Conservation (phyloP, 2,888 invertebrate species). For the Parnassius glacialis region DNA sequence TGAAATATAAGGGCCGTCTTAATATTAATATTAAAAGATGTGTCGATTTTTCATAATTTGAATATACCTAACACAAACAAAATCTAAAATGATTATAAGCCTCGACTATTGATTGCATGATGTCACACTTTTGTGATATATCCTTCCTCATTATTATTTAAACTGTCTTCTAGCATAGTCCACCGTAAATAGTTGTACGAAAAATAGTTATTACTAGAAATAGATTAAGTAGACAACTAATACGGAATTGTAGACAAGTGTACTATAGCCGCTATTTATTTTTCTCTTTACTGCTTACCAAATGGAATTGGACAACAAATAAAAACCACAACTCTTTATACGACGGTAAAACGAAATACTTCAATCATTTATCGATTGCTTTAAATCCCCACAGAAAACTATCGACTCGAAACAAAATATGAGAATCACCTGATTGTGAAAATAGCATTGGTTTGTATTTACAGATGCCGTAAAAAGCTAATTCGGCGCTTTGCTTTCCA, state of each 20-base stretch:
- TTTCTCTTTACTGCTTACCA: slow-evolving; percentile 76
- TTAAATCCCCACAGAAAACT: slow-evolving; percentile 89
- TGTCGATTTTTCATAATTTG: not conserved
- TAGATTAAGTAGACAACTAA: slow-evolving; percentile 9
- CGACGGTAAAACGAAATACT: slow-evolving; percentile 19
- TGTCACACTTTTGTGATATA: slow-evolving; percentile 3
- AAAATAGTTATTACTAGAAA: slow-evolving; percentile 9
- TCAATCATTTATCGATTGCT: slow-evolving; percentile 9
- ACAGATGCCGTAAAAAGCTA: slow-evolving; percentile 46
- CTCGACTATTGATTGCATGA: slow-evolving; percentile 5
- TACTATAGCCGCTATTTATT: slow-evolving; percentile 73
- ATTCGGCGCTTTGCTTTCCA: slow-evolving; percentile 60
- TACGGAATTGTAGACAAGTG: slow-evolving; percentile 36
- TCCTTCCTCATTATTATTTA: slow-evolving; percentile 4
- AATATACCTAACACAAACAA: not conserved
- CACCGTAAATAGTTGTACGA: not conserved
- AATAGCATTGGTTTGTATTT: slow-evolving; percentile 94
- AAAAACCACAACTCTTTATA: slow-evolving; percentile 33
- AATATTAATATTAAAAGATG: not conserved
- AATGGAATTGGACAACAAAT: slow-evolving; percentile 63
- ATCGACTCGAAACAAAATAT: slow-evolving; percentile 97
- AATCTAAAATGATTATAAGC: not conserved
- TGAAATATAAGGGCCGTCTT: slow-evolving; percentile 1
- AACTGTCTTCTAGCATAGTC: slow-evolving; percentile 3
- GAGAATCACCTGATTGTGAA: slow-evolving; percentile 99